phyloP scores from a whole-genome alignment of 2,888 invertebrate species.

The Xylota sylvarum region DNA sequence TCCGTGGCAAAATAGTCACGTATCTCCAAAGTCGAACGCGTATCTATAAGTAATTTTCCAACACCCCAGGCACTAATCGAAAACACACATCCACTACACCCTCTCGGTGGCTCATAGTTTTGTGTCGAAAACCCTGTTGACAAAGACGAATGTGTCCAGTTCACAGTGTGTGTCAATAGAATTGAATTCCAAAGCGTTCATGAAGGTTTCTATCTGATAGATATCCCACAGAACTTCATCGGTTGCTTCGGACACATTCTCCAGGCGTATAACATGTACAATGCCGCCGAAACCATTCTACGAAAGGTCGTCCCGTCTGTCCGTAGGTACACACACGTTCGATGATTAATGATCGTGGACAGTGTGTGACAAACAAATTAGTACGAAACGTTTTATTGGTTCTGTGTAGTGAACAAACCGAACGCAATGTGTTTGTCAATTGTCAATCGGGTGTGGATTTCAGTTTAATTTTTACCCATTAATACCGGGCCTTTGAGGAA shows the following conservation, averaged over 20 bases:
- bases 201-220: conserved; percentile 30
- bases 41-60: conserved; percentile 57
- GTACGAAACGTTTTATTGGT: conserved; percentile 72
- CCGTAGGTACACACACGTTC: conserved; percentile 34
- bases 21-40: conserved; percentile 42
- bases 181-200: conserved; percentile 66
- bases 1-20: conserved; percentile 70
- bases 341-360: conserved; percentile 72
- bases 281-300: conserved; percentile 43
- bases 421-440: conserved; percentile 58
- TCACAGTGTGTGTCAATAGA: conserved; percentile 48
- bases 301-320: conserved; percentile 57
- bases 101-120: conserved; percentile 2
- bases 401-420: conserved; percentile 38
- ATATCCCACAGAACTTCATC: conserved; percentile 54
- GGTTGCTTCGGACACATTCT: conserved; percentile 30
- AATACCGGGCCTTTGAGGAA: conserved; percentile 60
- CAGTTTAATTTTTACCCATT: conserved; percentile 67
- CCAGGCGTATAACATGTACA: background rate
- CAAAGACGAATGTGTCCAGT: conserved; percentile 64
- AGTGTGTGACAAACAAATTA: conserved; percentile 75
- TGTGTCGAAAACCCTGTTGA: conserved; percentile 47
- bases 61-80: conserved; percentile 50
- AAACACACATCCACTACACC: conserved; percentile 26
- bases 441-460: conserved; percentile 74